Conservation (phyloP, 1,140 invertebrate species). For the Neomicropteryx cornuta region DNA sequence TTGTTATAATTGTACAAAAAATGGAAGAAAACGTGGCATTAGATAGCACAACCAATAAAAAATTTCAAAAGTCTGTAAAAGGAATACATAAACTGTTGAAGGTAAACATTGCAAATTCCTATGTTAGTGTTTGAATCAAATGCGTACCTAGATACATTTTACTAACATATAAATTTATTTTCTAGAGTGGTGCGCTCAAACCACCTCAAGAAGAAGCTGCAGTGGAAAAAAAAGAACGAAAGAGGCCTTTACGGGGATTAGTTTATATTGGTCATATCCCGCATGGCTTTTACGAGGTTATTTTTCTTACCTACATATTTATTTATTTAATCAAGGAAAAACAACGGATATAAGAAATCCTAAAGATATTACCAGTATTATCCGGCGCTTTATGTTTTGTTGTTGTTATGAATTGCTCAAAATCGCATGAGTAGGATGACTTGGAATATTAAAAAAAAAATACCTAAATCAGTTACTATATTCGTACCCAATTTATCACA, state of each 20-base stretch:
- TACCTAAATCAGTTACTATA: no score
- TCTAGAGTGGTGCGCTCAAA: background rate
- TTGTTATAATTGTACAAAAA: background rate
- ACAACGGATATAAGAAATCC: no score
- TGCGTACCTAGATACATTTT: background rate
- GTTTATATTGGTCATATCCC: slow-evolving; percentile 70
- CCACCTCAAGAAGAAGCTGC: background rate
- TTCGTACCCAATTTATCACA: no score
- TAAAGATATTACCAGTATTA: background rate
- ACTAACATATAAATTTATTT: background rate
- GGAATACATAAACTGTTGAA: slow-evolving; percentile 14
- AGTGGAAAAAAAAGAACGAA: slow-evolving; percentile 1
- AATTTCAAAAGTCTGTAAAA: slow-evolving; percentile 12
- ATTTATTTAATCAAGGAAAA: no score
- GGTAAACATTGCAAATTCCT: slow-evolving; percentile 5
- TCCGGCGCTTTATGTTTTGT: background rate
- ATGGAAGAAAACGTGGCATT: slow-evolving; percentile 14
- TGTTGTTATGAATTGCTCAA: no score
- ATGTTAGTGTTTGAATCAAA: background rate
- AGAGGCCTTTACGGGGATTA: slow-evolving; percentile 39
- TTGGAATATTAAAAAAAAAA: no score
- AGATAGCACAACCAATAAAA: slow-evolving; percentile 7
- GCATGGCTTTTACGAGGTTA: slow-evolving; percentile 72
- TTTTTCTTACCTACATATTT: no score
- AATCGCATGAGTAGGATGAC: no score